These are phyloP conservation scores for Protonemura montana DNA, from an alignment of 2,888 invertebrate genomes.

Conservation along the genomic window DNA sequence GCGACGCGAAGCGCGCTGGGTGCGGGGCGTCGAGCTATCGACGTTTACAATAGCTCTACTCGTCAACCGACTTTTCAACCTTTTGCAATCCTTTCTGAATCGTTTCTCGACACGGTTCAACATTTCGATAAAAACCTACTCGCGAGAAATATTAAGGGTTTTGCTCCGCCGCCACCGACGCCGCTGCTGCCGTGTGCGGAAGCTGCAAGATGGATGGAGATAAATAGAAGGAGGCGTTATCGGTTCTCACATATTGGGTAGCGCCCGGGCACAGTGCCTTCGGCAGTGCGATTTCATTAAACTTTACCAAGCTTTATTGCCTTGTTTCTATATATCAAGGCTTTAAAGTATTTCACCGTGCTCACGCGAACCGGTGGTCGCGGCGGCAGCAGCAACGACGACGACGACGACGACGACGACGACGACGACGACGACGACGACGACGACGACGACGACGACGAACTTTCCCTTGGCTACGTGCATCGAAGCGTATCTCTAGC, in stretches of 20 bases:
- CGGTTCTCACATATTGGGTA: constrained; percentile 36
- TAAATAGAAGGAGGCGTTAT: constrained; percentile 40
- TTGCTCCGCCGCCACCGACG: not conserved
- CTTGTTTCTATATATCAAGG: constrained; percentile 38
- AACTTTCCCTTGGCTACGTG: not conserved
- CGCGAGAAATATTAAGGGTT: constrained; percentile 39
- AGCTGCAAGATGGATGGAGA: constrained; percentile 33
- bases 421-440: not conserved
- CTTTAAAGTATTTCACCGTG: constrained; percentile 22
- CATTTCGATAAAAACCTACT: constrained; percentile 35
- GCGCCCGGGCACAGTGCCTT: not conserved
- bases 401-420: not conserved
- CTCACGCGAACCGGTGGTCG: not conserved
- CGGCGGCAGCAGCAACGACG: not conserved
- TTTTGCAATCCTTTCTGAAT: constrained; percentile 39
- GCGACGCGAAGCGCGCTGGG: constrained; percentile 1
- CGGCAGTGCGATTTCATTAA: constrained; percentile 37
- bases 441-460: not conserved
- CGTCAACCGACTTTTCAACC: constrained; percentile 41
- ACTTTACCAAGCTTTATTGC: constrained; percentile 37
- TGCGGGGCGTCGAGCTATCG: constrained; percentile 23
- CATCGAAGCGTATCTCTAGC: not conserved
- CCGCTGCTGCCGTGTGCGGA: constrained; percentile 1
- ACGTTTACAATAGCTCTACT: constrained; percentile 38
- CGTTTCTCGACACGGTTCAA: constrained; percentile 28